phyloP scores from a whole-genome alignment of 2,888 invertebrate genomes.

The Carcina quercana region DNA sequence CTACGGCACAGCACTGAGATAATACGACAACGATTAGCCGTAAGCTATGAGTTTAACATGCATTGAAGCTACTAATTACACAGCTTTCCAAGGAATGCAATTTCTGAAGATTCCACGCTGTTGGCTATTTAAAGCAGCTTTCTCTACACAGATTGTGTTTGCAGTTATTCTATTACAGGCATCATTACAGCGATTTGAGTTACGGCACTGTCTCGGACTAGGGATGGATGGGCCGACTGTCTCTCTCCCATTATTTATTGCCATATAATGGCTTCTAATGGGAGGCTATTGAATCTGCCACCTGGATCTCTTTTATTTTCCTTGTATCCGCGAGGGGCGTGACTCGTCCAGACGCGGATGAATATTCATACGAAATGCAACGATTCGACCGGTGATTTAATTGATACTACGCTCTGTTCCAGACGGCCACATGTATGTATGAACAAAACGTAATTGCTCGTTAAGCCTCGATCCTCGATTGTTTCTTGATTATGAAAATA shows the following conservation, averaged over 20 bases:
- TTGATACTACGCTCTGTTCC: slow-evolving; percentile 45
- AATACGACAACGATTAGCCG: no score
- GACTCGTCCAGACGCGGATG: slow-evolving; percentile 33
- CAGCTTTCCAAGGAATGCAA: no score
- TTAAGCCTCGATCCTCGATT: slow-evolving; percentile 61
- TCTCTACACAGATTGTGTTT: slow-evolving; percentile 26
- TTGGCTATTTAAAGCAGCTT: slow-evolving; percentile 12
- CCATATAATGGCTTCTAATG: slow-evolving; percentile 70
- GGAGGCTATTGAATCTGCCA: slow-evolving; percentile 70
- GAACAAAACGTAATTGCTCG: slow-evolving; percentile 67
- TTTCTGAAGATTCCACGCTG: no score
- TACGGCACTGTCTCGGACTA: slow-evolving; percentile 46
- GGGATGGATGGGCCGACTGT: slow-evolving; percentile 55
- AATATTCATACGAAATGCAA: slow-evolving; percentile 56
- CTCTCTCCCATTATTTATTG: slow-evolving; percentile 67
- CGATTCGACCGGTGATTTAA: slow-evolving; percentile 52
- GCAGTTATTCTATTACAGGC: slow-evolving; percentile 44
- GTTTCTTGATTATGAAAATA: slow-evolving; percentile 64
- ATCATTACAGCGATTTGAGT: slow-evolving; percentile 58
- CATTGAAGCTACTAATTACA: no score
- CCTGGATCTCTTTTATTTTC: slow-evolving; percentile 60
- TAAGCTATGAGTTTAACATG: no score
- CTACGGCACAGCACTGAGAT: no score
- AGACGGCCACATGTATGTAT: slow-evolving; percentile 42
- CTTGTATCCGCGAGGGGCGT: slow-evolving; percentile 34